Evolutionary conservation across 2,888 invertebrate genomes (phyloP).

Genomic region (Branchellion lobata): DNA sequence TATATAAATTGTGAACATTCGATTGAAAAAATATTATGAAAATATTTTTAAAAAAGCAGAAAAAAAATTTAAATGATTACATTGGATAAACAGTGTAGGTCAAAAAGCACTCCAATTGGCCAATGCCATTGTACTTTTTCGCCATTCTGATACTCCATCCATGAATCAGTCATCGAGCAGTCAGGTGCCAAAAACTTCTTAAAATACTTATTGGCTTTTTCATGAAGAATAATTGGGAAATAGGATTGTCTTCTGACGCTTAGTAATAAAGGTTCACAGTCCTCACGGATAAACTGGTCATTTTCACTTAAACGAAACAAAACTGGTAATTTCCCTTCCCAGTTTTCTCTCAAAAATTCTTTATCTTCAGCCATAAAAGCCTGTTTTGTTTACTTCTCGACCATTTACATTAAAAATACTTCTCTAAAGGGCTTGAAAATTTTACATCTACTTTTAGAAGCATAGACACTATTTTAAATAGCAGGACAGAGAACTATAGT

Average conservation of each 20-base stretch:
- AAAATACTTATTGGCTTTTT: constrained; percentile 87
- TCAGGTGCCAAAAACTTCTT: constrained; percentile 72
- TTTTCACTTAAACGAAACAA: constrained; percentile 85
- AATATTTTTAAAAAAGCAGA: background rate
- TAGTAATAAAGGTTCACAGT: constrained; percentile 77
- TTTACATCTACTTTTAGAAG: too few relatives aligned
- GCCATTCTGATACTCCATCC: constrained; percentile 84
- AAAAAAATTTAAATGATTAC: background rate
- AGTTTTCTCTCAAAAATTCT: constrained; percentile 88
- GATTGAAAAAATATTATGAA: background rate
- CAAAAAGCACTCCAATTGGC: constrained; percentile 83
- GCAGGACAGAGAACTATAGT: too few relatives aligned
- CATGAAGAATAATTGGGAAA: constrained; percentile 84
- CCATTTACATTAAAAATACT: too few relatives aligned
- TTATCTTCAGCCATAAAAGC: constrained; percentile 89
- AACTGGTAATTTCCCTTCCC: constrained; percentile 91
- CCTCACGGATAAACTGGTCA: constrained; percentile 78
- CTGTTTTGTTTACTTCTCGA: too few relatives aligned
- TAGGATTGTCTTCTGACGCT: constrained; percentile 91
- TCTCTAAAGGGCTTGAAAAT: too few relatives aligned
- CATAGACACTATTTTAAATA: too few relatives aligned
- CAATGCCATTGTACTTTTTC: constrained; percentile 82
- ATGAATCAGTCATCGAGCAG: constrained; percentile 74
- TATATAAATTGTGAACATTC: background rate
- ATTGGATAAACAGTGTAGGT: constrained; percentile 65